Conservation (phyloP, 2,113 vertebrate genomes). For the Isichthys henryi region DNA sequence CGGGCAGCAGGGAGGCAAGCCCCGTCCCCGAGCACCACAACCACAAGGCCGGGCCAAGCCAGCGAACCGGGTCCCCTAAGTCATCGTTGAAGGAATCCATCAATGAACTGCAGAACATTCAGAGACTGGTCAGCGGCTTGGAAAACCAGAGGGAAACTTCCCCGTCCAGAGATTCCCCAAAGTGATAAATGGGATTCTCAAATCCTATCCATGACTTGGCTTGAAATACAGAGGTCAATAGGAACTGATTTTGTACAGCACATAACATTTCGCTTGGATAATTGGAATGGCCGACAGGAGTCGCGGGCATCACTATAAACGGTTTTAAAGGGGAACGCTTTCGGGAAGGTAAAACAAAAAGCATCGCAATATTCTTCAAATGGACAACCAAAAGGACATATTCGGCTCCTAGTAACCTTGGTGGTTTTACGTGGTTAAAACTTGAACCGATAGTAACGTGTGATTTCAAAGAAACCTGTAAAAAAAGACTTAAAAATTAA, state of each 20-base stretch:
- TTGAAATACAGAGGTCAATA: conserved; percentile 52
- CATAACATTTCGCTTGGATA: conserved; percentile 50
- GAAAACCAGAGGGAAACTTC: conserved; percentile 83
- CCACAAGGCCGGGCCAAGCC: conserved; percentile 63
- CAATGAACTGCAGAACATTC: conserved; percentile 95
- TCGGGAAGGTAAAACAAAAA: background rate
- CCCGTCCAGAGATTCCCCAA: conserved; percentile 76
- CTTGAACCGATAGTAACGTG: conserved; percentile 32
- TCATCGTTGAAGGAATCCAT: conserved; percentile 81
- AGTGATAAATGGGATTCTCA: conserved; percentile 62
- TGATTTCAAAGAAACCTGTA: conserved; percentile 31
- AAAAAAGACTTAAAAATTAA: background rate
- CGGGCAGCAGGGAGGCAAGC: conserved; percentile 76
- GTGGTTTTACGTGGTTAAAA: conserved; percentile 28
- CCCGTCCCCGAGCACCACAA: conserved; percentile 75
- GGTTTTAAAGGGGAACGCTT: conserved; percentile 6
- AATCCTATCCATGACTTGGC: conserved; percentile 43
- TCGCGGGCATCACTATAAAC: background rate
- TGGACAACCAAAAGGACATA: conserved; percentile 26
- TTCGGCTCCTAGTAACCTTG: conserved; percentile 37
- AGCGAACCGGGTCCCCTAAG: conserved; percentile 72
- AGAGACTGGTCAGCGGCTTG: conserved; percentile 96
- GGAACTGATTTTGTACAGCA: conserved; percentile 73
- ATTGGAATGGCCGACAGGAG: conserved; percentile 25
- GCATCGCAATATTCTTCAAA: conserved; percentile 16